Conservation (phyloP, 2,797 vertebrate species). For the Emydoidea blandingii region DNA sequence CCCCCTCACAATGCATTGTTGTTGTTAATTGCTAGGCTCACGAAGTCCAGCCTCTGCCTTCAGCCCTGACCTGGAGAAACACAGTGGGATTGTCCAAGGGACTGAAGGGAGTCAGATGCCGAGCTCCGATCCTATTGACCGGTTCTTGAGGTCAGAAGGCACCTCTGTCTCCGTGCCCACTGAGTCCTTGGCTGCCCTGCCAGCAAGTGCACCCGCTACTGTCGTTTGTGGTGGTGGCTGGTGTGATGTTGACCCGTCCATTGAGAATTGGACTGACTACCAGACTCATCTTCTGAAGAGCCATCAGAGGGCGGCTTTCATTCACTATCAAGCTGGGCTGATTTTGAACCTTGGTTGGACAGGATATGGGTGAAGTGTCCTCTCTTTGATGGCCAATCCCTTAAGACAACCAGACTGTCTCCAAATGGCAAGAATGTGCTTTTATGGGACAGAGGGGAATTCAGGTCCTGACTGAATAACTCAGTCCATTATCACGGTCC, state of each 20-base stretch:
- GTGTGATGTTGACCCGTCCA: neutral
- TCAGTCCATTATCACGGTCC: neutral
- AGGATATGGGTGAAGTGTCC: neutral
- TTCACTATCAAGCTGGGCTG: neutral
- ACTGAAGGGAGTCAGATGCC: neutral
- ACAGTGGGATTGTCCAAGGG: neutral
- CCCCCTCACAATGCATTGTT: slow-evolving; percentile 1
- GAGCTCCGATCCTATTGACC: neutral
- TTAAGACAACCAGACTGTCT: neutral
- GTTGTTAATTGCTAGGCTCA: slow-evolving; percentile 10
- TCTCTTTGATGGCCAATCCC: neutral
- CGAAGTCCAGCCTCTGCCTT: neutral
- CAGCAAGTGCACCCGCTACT: rapidly evolving
- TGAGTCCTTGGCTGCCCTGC: neutral
- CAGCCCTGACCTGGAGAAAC: neutral
- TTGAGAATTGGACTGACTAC: neutral
- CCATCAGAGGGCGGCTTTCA: neutral
- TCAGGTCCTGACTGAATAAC: neutral
- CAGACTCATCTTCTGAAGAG: neutral
- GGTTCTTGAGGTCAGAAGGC: neutral
- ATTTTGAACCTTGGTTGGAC: neutral
- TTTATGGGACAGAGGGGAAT: neutral
- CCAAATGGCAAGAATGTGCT: neutral
- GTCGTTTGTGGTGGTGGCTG: neutral
- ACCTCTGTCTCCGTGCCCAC: neutral